A percentile compares a stretch with the other conserved stretches of the same genome.
Conservation (phyloP, 2,797 vertebrate species). For the Botia kubotai region DNA sequence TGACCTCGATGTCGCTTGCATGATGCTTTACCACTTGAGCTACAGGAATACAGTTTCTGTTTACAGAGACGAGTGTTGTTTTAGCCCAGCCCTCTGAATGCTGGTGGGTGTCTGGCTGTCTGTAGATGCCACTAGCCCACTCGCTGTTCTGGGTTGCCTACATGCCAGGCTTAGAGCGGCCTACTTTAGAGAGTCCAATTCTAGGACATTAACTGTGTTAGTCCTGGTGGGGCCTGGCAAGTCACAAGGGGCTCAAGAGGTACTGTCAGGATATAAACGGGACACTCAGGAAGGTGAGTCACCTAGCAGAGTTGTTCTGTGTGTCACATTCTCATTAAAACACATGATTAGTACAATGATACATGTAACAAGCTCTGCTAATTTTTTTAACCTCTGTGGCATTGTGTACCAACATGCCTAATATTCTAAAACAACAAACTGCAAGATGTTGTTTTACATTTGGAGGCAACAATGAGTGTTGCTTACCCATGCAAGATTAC, state of each 20-base stretch:
- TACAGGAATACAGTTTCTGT: neutral
- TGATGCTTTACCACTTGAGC: neutral
- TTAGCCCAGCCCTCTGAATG: slow-evolving; percentile 2
- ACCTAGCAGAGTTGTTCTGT: neutral
- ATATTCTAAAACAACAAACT: neutral
- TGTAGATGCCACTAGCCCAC: slow-evolving; percentile 49
- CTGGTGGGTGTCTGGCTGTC: slow-evolving; percentile 30
- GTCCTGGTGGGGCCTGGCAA: slow-evolving; percentile 46
- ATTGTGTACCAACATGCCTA: neutral
- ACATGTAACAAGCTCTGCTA: neutral
- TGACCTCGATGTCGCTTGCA: neutral
- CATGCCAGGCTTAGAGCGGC: slow-evolving; percentile 47
- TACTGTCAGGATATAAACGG: slow-evolving; percentile 47
- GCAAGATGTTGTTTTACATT: neutral
- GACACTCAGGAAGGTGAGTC: slow-evolving; percentile 32
- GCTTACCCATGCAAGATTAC: no score
- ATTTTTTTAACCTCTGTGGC: neutral
- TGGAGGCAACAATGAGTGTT: neutral
- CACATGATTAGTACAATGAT: neutral
- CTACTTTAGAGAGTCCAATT: slow-evolving; percentile 65
- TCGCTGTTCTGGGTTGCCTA: slow-evolving; percentile 40
- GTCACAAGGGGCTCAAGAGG: slow-evolving; percentile 15
- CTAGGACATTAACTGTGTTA: slow-evolving; percentile 66
- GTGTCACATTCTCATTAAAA: slow-evolving; percentile 3
- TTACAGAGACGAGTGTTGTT: slow-evolving; percentile 1